A percentile compares a stretch with the other conserved stretches of the same genome.
Evolutionary conservation across 1,140 invertebrate species (phyloP).

Genomic region (Bombus confusus): DNA sequence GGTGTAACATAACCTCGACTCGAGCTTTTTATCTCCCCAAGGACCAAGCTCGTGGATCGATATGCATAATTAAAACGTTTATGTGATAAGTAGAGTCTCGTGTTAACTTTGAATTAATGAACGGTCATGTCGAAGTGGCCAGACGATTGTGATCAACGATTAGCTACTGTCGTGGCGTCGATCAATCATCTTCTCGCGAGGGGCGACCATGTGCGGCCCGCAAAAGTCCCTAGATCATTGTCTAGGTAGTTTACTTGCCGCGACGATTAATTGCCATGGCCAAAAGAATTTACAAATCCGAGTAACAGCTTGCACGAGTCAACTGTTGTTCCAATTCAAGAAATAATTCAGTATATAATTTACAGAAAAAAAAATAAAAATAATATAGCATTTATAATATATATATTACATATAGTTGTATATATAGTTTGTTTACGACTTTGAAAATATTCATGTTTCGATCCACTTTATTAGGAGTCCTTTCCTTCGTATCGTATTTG

Average conservation of each 20-base stretch:
- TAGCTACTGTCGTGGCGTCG: not conserved
- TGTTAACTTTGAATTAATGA: conserved; percentile 5
- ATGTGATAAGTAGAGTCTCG: conserved; percentile 10
- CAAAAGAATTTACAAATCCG: not conserved
- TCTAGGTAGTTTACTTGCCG: not conserved
- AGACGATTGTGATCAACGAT: conserved; percentile 18
- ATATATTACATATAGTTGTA: too few species aligned
- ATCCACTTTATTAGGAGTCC: too few species aligned
- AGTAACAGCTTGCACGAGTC: not conserved
- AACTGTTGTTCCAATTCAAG: not conserved
- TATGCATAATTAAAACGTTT: conserved; percentile 51
- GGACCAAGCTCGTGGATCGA: not conserved
- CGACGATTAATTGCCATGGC: not conserved
- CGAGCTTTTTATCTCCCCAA: not conserved
- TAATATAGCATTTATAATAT: too few species aligned
- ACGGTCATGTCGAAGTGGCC: not conserved
- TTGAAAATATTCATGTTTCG: not conserved
- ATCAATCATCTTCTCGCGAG: not conserved
- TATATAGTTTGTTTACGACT: not conserved
- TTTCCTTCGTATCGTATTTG: too few species aligned
- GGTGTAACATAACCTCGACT: not conserved
- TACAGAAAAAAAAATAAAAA: not conserved
- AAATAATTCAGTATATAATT: not conserved
- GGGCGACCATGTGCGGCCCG: not conserved
- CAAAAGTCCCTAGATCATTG: conserved; percentile 7